These are phyloP conservation scores for Camarhynchus parvulus DNA, from an alignment of 2,113 vertebrate genomes.

Conservation along the genomic window DNA sequence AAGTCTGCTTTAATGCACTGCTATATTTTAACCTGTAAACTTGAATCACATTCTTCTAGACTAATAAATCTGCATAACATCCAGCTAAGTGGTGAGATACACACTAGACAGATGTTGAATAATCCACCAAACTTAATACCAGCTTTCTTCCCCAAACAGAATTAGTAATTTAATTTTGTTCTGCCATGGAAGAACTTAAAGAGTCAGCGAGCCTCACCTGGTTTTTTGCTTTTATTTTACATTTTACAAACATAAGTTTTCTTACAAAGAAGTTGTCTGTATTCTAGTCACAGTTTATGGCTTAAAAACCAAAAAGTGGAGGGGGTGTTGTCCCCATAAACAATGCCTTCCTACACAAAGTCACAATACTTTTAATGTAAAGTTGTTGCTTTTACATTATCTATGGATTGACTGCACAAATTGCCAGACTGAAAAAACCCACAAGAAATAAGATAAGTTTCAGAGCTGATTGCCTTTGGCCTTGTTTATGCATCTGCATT, in stretches of 20 bases:
- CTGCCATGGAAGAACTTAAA: not conserved
- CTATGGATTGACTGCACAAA: not conserved
- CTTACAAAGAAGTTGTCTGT: not conserved
- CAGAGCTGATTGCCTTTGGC: not conserved
- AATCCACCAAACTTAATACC: conserved; percentile 17
- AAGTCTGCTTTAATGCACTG: not conserved
- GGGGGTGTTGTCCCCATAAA: not conserved
- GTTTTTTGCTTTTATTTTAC: not conserved
- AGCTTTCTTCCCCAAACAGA: not conserved
- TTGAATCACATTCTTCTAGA: not conserved
- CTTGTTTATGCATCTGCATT: not conserved
- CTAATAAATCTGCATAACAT: not conserved
- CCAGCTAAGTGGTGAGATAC: not conserved
- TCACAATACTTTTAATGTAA: not conserved
- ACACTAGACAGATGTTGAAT: conserved; percentile 2
- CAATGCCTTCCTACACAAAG: not conserved
- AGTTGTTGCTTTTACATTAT: not conserved
- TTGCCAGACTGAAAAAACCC: not conserved
- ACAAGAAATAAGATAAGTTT: not conserved
- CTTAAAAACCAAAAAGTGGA: not conserved
- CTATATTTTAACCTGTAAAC: not conserved
- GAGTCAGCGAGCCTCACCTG: not conserved
- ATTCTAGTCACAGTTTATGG: not conserved
- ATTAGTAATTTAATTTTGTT: conserved; percentile 26
- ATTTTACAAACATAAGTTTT: not conserved